Conservation (phyloP, 2,797 vertebrate genomes). For the Petrocephalus sullivani region DNA sequence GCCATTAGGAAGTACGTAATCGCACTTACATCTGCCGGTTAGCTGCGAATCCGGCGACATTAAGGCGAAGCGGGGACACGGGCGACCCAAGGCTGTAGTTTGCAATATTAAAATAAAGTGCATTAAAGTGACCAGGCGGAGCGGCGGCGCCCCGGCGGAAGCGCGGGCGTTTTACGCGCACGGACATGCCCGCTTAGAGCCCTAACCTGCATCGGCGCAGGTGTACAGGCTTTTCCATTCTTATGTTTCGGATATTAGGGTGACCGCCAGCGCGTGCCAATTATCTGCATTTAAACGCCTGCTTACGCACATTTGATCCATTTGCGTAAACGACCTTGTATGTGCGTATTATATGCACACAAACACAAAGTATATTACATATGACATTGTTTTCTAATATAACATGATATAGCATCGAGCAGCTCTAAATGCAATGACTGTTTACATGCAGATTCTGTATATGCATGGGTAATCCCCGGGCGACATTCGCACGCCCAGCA, state of each 20-base stretch:
- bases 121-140: not conserved
- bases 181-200: not conserved
- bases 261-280: not conserved
- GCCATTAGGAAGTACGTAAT: not conserved
- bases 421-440: not conserved
- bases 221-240: not conserved
- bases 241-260: not conserved
- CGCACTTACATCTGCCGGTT: not conserved
- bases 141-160: not conserved
- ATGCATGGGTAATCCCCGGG: conserved; percentile 45
- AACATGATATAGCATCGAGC: not conserved
- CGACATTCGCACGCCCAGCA: conserved; percentile 21
- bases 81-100: not conserved
- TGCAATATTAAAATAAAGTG: not conserved
- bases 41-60: not conserved
- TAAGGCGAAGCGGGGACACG: not conserved
- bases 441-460: not conserved
- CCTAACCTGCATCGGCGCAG: not conserved
- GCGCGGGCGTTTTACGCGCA: not conserved
- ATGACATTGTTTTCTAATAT: not conserved
- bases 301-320: not conserved
- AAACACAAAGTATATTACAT: too few species aligned
- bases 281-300: not conserved
- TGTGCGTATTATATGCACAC: not conserved
- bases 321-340: not conserved